Evolutionary conservation across 2,113 vertebrate genomes (phyloP).

Genomic region (Sphyrna mokarran): DNA sequence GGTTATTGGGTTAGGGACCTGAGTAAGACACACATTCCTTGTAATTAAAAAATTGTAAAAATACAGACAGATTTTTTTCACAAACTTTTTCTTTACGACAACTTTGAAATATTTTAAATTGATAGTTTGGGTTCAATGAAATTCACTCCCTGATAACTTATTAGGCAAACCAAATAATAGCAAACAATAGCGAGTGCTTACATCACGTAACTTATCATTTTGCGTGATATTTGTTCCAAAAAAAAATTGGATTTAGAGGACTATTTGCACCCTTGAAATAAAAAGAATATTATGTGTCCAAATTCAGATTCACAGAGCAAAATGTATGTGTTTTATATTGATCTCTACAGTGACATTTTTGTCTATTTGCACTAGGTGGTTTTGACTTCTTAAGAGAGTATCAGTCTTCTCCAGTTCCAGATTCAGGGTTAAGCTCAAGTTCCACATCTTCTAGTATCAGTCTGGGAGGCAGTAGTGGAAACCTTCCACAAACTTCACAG

Average conservation of each 20-base stretch:
- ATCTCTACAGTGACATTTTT: constrained; percentile 44
- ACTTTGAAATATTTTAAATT: neutral
- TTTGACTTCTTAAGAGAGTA: constrained; percentile 91
- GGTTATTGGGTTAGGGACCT: too few relatives aligned
- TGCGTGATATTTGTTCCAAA: neutral
- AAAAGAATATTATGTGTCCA: neutral
- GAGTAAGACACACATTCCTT: neutral
- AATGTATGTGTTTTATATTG: neutral
- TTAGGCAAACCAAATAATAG: neutral
- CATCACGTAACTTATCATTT: neutral
- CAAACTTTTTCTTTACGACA: neutral
- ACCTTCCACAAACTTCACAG: constrained; percentile 83
- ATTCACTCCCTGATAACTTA: neutral
- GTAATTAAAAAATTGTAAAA: neutral
- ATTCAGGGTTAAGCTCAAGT: constrained; percentile 89
- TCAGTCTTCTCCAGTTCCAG: constrained; percentile 81
- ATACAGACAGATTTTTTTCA: neutral
- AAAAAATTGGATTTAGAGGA: neutral
- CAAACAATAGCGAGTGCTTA: neutral
- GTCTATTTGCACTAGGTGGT: constrained; percentile 60
- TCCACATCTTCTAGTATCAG: constrained; percentile 95
- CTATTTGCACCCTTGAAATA: neutral
- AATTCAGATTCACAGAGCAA: neutral
- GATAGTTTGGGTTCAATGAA: neutral
- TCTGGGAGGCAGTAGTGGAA: constrained; percentile 85